Evolutionary conservation across 2,113 vertebrate species (phyloP).

Genomic region (Dermatemys mawii): DNA sequence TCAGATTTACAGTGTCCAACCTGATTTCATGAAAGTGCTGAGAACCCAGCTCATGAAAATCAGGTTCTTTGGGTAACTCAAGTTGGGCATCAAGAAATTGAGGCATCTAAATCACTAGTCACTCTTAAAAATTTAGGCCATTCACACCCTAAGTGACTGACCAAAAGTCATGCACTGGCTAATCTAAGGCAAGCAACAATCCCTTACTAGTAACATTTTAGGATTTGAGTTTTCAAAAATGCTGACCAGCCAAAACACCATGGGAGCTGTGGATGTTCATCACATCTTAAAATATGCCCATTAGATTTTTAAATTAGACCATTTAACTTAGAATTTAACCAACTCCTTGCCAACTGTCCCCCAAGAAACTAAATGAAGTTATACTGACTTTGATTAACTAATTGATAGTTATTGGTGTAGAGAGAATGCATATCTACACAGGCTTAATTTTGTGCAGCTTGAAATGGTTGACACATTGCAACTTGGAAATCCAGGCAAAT

Average conservation of each 20-base stretch:
- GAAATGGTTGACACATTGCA: background rate
- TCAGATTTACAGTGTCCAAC: background rate
- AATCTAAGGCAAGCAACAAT: background rate
- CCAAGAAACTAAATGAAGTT: background rate
- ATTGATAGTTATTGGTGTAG: background rate
- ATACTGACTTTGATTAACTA: background rate
- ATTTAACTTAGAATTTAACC: background rate
- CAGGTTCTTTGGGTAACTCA: background rate
- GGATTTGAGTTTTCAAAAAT: background rate
- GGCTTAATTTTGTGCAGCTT: background rate
- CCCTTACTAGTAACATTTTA: background rate
- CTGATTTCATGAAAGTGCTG: background rate
- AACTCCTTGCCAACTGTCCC: background rate
- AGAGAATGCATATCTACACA: background rate
- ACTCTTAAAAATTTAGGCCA: background rate
- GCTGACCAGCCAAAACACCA: background rate
- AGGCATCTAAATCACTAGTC: background rate
- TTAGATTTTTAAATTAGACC: background rate
- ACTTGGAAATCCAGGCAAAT: background rate
- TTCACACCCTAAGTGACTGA: background rate
- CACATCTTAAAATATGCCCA: background rate
- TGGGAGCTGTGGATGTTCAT: background rate
- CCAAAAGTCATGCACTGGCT: background rate
- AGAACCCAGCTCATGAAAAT: background rate
- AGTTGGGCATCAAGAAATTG: background rate